These are phyloP conservation scores for Notocelia uddmanniana DNA, from an alignment of 2,888 invertebrate genomes.

Conservation along the genomic window DNA sequence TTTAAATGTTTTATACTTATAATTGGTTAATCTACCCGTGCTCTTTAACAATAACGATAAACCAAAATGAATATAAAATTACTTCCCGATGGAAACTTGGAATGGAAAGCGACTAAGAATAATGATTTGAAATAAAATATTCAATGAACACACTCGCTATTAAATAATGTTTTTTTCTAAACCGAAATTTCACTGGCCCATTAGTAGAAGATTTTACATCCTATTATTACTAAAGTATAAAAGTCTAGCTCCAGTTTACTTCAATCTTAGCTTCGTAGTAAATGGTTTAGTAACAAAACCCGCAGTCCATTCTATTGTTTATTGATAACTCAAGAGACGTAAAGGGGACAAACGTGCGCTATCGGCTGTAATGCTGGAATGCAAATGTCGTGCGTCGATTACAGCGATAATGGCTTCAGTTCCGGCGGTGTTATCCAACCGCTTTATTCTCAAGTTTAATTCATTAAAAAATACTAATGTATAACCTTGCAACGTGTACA, in stretches of 20 bases:
- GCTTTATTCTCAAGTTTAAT: background rate
- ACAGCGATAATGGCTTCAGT: conserved; percentile 12
- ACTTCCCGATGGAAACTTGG: too few species aligned
- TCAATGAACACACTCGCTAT: too few species aligned
- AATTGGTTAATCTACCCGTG: too few species aligned
- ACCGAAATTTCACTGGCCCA: too few species aligned
- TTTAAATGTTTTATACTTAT: too few species aligned
- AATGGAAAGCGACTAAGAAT: too few species aligned
- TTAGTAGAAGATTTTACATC: too few species aligned
- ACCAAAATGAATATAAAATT: too few species aligned
- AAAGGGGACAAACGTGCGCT: conserved; percentile 35
- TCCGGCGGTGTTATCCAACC: background rate
- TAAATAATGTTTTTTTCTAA: too few species aligned
- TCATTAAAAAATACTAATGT: background rate
- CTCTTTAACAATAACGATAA: too few species aligned
- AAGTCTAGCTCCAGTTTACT: background rate
- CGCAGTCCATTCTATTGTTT: conserved; percentile 7
- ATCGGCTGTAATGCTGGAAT: conserved; percentile 27
- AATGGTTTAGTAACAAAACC: conserved; percentile 5
- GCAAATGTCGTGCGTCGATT: conserved; percentile 22
- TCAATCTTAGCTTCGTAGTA: background rate
- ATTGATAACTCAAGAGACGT: conserved; percentile 32
- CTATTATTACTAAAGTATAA: background rate
- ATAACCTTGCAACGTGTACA: background rate
- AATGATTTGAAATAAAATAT: too few species aligned